These are phyloP conservation scores for Rhyacichthys aspro DNA, from an alignment of 2,797 vertebrate species.

Conservation along the genomic window DNA sequence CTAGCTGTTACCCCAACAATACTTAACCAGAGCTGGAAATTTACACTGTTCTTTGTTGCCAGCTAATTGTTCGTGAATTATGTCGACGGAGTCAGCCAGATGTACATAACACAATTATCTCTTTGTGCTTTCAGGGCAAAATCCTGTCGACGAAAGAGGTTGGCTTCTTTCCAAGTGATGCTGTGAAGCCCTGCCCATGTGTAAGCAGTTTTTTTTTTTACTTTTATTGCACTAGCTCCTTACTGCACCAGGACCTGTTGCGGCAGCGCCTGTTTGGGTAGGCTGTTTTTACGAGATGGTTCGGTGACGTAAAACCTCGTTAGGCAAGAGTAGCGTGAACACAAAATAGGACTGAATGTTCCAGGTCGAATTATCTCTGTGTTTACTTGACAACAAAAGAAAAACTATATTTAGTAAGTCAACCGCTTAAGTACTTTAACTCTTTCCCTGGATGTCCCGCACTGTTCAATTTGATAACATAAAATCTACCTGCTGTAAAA, in stretches of 20 bases:
- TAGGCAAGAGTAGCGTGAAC: constrained; percentile 2
- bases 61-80: constrained; percentile 76
- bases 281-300: not conserved
- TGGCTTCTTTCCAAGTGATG: constrained; percentile 96
- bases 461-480: constrained; percentile 30
- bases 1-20: constrained; percentile 55
- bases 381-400: too few species aligned
- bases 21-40: constrained; percentile 66
- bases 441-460: not conserved
- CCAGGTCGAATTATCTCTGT: too few species aligned
- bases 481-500: constrained; percentile 34
- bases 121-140: constrained; percentile 86
- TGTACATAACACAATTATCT: constrained; percentile 69
- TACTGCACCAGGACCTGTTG: constrained; percentile 14
- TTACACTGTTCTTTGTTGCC: constrained; percentile 47
- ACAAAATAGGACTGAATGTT: constrained; percentile 27
- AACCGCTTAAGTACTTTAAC: not conserved
- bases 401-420: constrained; percentile 4
- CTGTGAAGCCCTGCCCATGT: constrained; percentile 94
- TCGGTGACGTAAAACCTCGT: not conserved
- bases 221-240: not conserved
- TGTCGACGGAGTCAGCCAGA: constrained; percentile 60
- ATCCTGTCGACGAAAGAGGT: constrained; percentile 90
- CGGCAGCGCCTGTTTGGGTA: not conserved
- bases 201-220: constrained; percentile 83